Conservation (phyloP, 1,140 invertebrate genomes). For the Antheraea mylitta region DNA sequence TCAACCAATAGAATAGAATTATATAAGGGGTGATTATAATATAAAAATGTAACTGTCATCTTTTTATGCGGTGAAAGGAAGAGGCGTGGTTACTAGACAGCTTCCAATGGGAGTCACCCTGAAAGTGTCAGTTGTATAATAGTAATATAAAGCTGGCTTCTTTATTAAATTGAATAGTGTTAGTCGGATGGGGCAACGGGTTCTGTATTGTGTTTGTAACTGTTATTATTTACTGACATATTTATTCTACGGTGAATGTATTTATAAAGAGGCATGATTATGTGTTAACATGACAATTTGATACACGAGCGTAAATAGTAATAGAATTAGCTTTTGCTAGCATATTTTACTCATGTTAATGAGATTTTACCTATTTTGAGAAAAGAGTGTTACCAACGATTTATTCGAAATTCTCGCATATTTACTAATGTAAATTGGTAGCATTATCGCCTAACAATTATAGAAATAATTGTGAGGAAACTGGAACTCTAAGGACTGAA, state of each 20-base stretch:
- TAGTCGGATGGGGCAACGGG: not conserved
- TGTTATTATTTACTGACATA: not conserved
- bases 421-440: too few relatives aligned
- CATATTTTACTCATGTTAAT: too few relatives aligned
- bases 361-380: too few relatives aligned
- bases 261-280: too few relatives aligned
- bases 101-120: slow-evolving; percentile 50
- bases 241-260: not conserved
- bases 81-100: slow-evolving; percentile 62
- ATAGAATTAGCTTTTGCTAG: too few relatives aligned
- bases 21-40: slow-evolving; percentile 36
- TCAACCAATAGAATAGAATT: slow-evolving; percentile 13
- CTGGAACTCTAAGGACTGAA: too few relatives aligned
- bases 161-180: slow-evolving; percentile 6
- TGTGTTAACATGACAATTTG: too few relatives aligned
- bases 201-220: not conserved
- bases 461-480: too few relatives aligned
- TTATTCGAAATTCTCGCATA: too few relatives aligned
- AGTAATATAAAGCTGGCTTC: slow-evolving; percentile 3
- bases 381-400: too few relatives aligned
- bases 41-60: slow-evolving; percentile 52
- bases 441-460: too few relatives aligned
- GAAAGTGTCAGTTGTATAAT: slow-evolving; percentile 27
- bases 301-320: too few relatives aligned
- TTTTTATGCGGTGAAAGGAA: slow-evolving; percentile 48